Base-by-base conservation (phyloP, 2,888 invertebrate species). In the Steinernema scapterisci region DNA sequence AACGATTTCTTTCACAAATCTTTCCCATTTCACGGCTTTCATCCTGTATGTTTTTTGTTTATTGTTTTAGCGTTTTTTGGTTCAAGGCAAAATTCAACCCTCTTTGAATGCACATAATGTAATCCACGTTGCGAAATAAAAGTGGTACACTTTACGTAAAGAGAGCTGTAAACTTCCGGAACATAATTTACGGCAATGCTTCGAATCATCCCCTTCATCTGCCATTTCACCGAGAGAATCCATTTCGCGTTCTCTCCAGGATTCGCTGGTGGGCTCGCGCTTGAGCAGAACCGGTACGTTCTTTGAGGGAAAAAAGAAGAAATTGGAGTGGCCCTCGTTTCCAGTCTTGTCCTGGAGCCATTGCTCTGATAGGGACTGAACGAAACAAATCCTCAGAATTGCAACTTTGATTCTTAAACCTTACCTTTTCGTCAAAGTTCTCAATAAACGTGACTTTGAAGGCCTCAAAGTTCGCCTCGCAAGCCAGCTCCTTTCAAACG, bases 201-300 rank as follows among this genome's bases (percentile, higher is more conserved):
- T n/a, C n/a, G n/a, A n/a, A 81, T 78, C 77, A 87, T 85, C 54
- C 99, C 99, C 88, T 97, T 95, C 99, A 99, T 99, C 89, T 97
- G 94, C 95, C 97, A 97, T 80, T 95, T 93, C 0, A 99, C 95
- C 89, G 97, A 97, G 75, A 99, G 90, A 86, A 97, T 92, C 97
- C 97, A 99, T 88, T 97, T 97, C 1, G 97, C 97, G 16, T 81
- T 79, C 44, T 80, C 81, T 1, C 54, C 54, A 0, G 74, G 75
- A 25, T 52, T 76, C 19, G 19, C n/a, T 0, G 81, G 77, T 31
- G 77, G 71, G 11, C 45, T 77, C 16, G 83, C 86, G 46, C 78
- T 83, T 80, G 94, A 95, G 89, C 95, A 95, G 3, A 99, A 95
- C 90, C 97, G 96, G 87, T 97, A 99, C 3, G 38, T 38, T 38